phyloP scores from a whole-genome alignment of 2,888 invertebrate species.

The Pristionchus fissidentatus region DNA sequence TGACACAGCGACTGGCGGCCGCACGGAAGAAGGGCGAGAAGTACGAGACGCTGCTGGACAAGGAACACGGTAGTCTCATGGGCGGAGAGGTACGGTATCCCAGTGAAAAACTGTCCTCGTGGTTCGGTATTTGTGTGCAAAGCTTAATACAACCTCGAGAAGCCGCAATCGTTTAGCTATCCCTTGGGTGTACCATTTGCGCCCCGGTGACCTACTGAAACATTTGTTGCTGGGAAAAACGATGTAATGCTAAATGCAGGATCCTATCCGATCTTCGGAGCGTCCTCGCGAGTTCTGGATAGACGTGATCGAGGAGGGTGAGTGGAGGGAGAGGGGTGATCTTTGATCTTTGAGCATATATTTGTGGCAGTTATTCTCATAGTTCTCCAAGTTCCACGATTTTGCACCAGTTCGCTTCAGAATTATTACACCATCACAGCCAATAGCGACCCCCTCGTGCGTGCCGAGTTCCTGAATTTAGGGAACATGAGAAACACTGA shows the following conservation, averaged over 20 bases:
- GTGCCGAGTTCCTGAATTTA: too few relatives aligned
- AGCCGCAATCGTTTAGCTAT: too few relatives aligned
- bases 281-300: conserved; percentile 53
- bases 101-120: too few relatives aligned
- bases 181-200: too few relatives aligned
- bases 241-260: conserved; percentile 7
- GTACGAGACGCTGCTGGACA: conserved; percentile 59
- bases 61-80: conserved; percentile 54
- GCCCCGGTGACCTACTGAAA: not conserved
- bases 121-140: too few relatives aligned
- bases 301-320: conserved; percentile 42
- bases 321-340: not conserved
- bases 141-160: too few relatives aligned
- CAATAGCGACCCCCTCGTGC: too few relatives aligned
- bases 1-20: conserved; percentile 54
- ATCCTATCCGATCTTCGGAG: not conserved
- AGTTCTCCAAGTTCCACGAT: too few relatives aligned
- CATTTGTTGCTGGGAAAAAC: not conserved
- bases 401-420: too few relatives aligned
- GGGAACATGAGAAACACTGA: too few relatives aligned
- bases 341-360: not conserved
- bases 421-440: too few relatives aligned
- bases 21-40: conserved; percentile 51
- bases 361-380: too few relatives aligned
- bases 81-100: conserved; percentile 32